Base-by-base conservation (phyloP, 2,888 invertebrate genomes). In the Melinaea menophilus region DNA sequence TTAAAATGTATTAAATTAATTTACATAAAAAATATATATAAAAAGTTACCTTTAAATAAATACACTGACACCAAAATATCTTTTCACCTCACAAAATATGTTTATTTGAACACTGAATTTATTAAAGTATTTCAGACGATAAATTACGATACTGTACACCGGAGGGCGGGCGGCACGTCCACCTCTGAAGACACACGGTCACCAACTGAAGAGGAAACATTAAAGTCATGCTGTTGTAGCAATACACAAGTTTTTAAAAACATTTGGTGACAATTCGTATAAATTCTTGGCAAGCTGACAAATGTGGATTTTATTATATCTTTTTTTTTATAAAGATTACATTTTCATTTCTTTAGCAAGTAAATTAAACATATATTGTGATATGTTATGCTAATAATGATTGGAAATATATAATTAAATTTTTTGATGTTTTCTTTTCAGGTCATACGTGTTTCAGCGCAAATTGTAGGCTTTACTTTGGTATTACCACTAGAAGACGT, bases 81-180 rank as follows among this genome's bases (percentile, higher is more conserved):
- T 51, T 31, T 31, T 7, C 22, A 51, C 22, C 31, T 7, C 51
- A 31, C 51, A 31, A 31, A 31, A 51, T 31, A 31, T 51, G 37
- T 54, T 41, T 51, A 31, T 54, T 34, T 22, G 35, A 60, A 60
- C 60, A 55, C 59, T n/a, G 33, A 59, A 31, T 54, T 54, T 41
- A 41, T 51, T 2, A 31, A 22, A 51, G 31, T 51, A 51, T 51
- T 51, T 51, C 34, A 47, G 35, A 31, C 55, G 55, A 37, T 34
- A 56, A 33, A 41, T 41, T 41, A 31, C 59, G 55, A 56, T 61
- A 46, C n/a, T 61, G 63, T 57, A 57, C 7, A 2, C n/a, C 67
- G 66, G 56, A 64, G 78, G 82, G 84, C 84, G 85, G 82, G 82
- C 85, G 84, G 81, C 12, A n/a, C 85, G 76, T 73, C 81, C 81